A percentile compares a stretch with the other conserved stretches of the same genome.
Conservation (phyloP, 2,888 invertebrate species). For the Hydriomena furcata region DNA sequence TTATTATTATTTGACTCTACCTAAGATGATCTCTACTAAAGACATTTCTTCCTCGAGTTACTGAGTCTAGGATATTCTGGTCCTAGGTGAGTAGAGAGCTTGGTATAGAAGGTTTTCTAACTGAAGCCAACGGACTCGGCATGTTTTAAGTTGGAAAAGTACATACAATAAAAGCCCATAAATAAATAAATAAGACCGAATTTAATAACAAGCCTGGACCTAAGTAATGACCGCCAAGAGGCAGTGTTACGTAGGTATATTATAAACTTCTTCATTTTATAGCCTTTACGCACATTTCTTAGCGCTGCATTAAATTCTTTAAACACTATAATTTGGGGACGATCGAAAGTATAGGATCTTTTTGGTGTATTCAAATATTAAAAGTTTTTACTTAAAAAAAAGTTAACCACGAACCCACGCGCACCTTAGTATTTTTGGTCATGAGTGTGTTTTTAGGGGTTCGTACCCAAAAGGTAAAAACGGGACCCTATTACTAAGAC, state of each 20-base stretch:
- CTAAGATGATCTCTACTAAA: too few relatives aligned
- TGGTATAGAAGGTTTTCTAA: background rate
- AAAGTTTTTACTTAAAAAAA: constrained; percentile 10
- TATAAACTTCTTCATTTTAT: constrained; percentile 68
- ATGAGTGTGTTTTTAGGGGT: background rate
- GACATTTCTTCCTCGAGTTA: too few relatives aligned
- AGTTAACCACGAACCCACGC: background rate
- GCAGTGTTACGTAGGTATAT: constrained; percentile 78
- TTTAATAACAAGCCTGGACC: constrained; percentile 77
- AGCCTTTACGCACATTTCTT: constrained; percentile 79
- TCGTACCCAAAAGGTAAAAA: too few relatives aligned
- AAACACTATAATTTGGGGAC: constrained; percentile 78
- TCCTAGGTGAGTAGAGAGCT: too few relatives aligned
- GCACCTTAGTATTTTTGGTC: background rate
- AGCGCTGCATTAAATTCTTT: constrained; percentile 75
- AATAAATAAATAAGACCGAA: constrained; percentile 81
- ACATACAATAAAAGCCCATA: constrained; percentile 66
- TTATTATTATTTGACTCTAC: too few relatives aligned
- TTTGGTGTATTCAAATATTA: constrained; percentile 57
- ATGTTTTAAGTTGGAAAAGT: constrained; percentile 10
- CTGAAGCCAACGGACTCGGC: too few relatives aligned
- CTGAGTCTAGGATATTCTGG: too few relatives aligned
- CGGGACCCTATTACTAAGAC: too few relatives aligned
- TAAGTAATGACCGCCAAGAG: constrained; percentile 80
- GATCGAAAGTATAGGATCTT: constrained; percentile 55